Evolutionary conservation across 2,888 invertebrate species (phyloP).

Genomic region (Drosophila tripunctata): DNA sequence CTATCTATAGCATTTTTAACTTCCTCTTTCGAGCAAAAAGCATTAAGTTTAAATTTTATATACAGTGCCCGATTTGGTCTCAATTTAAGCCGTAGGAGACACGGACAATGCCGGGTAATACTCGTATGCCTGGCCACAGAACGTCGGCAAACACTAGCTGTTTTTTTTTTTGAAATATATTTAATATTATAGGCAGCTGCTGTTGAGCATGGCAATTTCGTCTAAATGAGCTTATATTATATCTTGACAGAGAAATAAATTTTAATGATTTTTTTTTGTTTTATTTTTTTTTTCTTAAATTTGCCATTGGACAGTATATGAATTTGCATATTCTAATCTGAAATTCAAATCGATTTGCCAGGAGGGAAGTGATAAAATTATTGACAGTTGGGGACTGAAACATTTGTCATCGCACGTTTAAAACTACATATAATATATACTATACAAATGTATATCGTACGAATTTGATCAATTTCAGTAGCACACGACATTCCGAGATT

Average conservation of each 20-base stretch:
- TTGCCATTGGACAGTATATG: conserved; percentile 2
- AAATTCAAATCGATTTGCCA: conserved; percentile 24
- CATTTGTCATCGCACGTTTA: conserved; percentile 50
- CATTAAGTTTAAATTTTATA: too few species aligned
- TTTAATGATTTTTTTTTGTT: neutral
- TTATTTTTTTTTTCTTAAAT: neutral
- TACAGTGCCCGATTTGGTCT: too few species aligned
- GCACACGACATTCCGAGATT: conserved; percentile 18
- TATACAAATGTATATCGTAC: conserved; percentile 3
- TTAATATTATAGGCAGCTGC: neutral
- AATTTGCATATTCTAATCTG: conserved; percentile 5
- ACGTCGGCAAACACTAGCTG: neutral
- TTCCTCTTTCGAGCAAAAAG: conserved; percentile 2
- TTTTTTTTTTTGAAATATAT: neutral
- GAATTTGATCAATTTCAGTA: conserved; percentile 37
- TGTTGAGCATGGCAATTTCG: neutral
- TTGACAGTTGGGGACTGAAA: conserved; percentile 57
- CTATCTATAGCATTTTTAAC: conserved; percentile 7
- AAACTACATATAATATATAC: conserved; percentile 40
- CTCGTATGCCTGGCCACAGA: too few species aligned
- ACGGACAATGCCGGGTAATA: too few species aligned
- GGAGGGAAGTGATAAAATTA: conserved; percentile 47
- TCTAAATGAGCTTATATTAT: neutral
- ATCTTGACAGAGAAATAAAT: neutral
- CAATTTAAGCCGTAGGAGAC: too few species aligned